Evolutionary conservation across 2,797 vertebrate species (phyloP), one percentile per base, ranked within the genome.

Genomic region (Caiman crocodilus): DNA sequence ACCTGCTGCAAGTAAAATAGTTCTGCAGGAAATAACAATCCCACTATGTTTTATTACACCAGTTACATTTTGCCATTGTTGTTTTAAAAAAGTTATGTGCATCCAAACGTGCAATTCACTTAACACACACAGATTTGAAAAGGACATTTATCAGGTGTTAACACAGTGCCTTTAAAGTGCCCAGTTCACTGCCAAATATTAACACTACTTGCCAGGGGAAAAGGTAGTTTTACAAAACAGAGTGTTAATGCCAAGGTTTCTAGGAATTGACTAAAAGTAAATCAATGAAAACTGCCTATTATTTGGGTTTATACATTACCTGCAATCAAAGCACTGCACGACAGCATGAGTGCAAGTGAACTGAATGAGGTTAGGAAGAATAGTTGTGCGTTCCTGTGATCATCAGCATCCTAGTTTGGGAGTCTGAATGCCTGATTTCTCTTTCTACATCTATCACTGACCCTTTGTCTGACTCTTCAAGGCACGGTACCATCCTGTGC

Each of bases 11-110:
- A 55, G 65, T 90, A 77, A 65, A 85, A 64, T 1, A 55, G 25
- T 82, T 85, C 73, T 89, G 80, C 1, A 1, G 60, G 76, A 86
- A 91, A 86, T 65, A 74, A 13, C 20, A 88, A 60, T 69, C 84
- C 86, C 1, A 0, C 64, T 76, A 23, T 7, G n/a, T 28, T 78
- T 76, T 56, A 74, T 58, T 80, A 12, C 20, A 65, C 20, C 80
- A 85, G 16, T 85, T 73, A 11, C 4, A 50, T 69, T 80, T 65
- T 86, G 5, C 73, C 77, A 26, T 56, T 75, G 26, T 35, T 35
- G 35, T 35, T 35, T 35, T 35, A 5, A 35, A 35, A 35, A 35
- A 35, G 23, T 67, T 79, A 11, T 20, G 17, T 75, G 11, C 13
- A 20, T 75, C 15, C 32, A 7, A 67, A 67, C 17, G 26, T 15